Base-by-base conservation (phyloP, 2,113 vertebrate species). In the Mionectes macconnelli region DNA sequence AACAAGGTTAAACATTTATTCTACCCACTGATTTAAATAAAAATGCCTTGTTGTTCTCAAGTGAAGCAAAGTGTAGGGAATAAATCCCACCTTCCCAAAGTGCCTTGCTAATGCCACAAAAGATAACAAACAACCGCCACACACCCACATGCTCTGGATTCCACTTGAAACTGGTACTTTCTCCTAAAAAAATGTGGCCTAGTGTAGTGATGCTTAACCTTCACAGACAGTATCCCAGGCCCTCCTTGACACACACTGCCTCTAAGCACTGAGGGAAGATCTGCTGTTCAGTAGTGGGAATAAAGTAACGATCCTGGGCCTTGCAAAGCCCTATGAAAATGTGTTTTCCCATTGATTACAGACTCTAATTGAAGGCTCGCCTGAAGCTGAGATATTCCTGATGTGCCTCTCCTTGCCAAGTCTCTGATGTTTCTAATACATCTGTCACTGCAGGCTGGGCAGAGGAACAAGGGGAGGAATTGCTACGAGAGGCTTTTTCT, bases 11-110 rank as follows among this genome's bases (percentile, higher is more conserved):
- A 96, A 96, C 47, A 91, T 69, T 53, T 91, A 82, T 94, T 97
- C 83, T 97, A 94, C 63, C 52, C 40, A 70, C 50, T 68, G 80
- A 95, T 97, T 97, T 97, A 96, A 98, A 97, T 94, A 90, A 94
- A 96, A 95, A 86, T 27, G 28, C 60, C 85, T 60, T 75, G 23
- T 76, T 90, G 84, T 69, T 95, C 47, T 88, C 91, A 81, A 77
- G 31, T 72, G 64, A 95, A 87, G 53, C n/a, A 57, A 91, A 35
- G 22, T 6, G 33, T 72, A 56, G 20, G 40, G 75, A 78, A 76
- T 86, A 72, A 75, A 73, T 74, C 42, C 18, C 60, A 12, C 85
- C 64, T 69, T 66, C 47, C 75, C 14, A 1, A 93, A 85, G 31
- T 16, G 25, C 23, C 62, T 66, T 44, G 37, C 55, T 74, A 63